These are phyloP conservation scores for Alosa sapidissima DNA, from an alignment of 2,797 vertebrate genomes.

Conservation along the genomic window DNA sequence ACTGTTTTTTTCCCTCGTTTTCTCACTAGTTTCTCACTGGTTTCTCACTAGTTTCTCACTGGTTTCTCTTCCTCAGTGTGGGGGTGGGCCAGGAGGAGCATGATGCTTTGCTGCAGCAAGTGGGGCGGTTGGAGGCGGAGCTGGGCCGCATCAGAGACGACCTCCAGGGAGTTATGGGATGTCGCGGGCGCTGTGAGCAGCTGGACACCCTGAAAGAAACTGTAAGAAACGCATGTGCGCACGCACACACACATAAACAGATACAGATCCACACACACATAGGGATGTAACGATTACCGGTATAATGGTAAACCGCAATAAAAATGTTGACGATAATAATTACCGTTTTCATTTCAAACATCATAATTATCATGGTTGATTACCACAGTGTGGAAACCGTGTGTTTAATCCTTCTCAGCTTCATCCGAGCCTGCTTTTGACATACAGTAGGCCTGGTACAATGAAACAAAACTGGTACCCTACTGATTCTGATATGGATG, in stretches of 20 bases:
- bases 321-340: too few species aligned
- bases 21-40: background rate
- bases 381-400: too few species aligned
- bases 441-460: too few species aligned
- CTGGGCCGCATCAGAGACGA: slow-evolving; percentile 76
- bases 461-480: too few species aligned
- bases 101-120: slow-evolving; percentile 71
- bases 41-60: background rate
- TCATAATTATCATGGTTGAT: too few species aligned
- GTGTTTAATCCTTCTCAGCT: too few species aligned
- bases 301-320: too few species aligned
- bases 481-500: too few species aligned
- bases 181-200: slow-evolving; percentile 76
- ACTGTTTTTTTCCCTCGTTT: background rate
- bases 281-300: too few species aligned
- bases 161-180: slow-evolving; percentile 68
- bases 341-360: too few species aligned
- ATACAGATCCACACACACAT: background rate
- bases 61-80: slow-evolving; percentile 61
- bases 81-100: slow-evolving; percentile 71
- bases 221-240: slow-evolving; percentile 53
- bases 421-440: too few species aligned
- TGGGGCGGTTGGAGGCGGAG: slow-evolving; percentile 80
- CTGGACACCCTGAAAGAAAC: slow-evolving; percentile 71
- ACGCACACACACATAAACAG: background rate